These are phyloP conservation scores for Heteractis magnifica DNA, from an alignment of 92 coral and sea anemone genomes.

Conservation along the genomic window DNA sequence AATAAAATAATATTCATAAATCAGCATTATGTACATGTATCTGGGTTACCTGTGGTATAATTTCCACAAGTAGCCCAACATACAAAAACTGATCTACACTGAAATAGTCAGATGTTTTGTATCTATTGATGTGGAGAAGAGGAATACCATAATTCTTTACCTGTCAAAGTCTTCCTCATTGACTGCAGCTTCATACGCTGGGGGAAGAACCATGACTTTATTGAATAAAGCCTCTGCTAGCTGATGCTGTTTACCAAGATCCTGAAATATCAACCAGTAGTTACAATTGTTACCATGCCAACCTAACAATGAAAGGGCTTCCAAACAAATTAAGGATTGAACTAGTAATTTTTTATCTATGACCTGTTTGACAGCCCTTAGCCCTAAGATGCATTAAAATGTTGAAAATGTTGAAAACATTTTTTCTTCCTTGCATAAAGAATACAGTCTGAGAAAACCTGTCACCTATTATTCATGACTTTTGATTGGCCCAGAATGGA, in stretches of 20 bases:
- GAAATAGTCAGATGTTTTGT: no score
- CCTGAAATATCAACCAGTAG: slow-evolving; percentile 38
- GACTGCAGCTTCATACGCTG: slow-evolving; percentile 82
- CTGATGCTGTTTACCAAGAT: slow-evolving; percentile 70
- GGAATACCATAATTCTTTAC: slow-evolving; percentile 23
- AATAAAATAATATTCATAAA: background rate
- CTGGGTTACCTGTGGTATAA: background rate
- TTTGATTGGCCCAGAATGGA: no score
- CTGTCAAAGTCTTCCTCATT: slow-evolving; percentile 88
- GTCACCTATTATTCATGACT: no score
- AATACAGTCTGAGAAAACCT: no score
- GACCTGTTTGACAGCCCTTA: no score
- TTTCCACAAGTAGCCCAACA: no score
- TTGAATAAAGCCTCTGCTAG: slow-evolving; percentile 74
- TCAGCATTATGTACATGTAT: background rate
- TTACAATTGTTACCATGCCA: background rate
- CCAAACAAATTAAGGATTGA: background rate
- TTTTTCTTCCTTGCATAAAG: no score
- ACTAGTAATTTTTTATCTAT: no score
- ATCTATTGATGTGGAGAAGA: background rate
- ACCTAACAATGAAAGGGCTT: background rate
- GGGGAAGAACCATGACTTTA: slow-evolving; percentile 73
- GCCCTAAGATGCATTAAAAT: no score
- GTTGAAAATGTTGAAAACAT: no score
- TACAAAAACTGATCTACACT: no score